Evolutionary conservation across 2,888 invertebrate genomes (phyloP).

Genomic region (Cacoxenus indagator): DNA sequence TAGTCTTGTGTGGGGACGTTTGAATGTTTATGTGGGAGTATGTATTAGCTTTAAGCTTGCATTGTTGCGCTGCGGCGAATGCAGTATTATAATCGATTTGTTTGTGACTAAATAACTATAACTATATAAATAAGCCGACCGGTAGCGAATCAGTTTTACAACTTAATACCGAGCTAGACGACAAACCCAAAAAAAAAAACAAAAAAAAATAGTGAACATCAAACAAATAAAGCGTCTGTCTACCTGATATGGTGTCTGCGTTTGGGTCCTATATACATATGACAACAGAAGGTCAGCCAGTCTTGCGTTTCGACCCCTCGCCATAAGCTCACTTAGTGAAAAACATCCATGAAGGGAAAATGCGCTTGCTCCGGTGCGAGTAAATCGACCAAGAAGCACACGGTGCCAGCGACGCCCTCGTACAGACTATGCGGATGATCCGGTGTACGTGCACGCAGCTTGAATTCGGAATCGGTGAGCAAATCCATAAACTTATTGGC

Average conservation of each 20-base stretch:
- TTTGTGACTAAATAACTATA: not conserved
- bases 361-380: conserved; percentile 79
- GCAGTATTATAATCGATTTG: not conserved
- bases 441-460: conserved; percentile 79
- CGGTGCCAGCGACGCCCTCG: conserved; percentile 89
- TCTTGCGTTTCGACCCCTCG: not conserved
- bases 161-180: too few species aligned
- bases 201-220: not conserved
- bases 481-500: conserved; percentile 85
- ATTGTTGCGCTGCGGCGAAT: not conserved
- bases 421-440: conserved; percentile 85
- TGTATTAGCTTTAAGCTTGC: not conserved
- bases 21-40: too few species aligned
- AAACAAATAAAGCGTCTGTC: conserved; percentile 7
- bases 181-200: too few species aligned
- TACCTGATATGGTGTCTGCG: conserved; percentile 32
- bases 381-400: conserved; percentile 85
- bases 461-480: conserved; percentile 77
- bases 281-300: not conserved
- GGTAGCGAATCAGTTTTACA: too few species aligned
- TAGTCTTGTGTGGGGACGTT: too few species aligned
- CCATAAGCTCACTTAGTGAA: conserved; percentile 54
- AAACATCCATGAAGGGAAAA: conserved; percentile 87
- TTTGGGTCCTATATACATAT: too few species aligned
- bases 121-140: not conserved